Conservation (phyloP, 2,113 vertebrate species). For the Siniperca chuatsi region DNA sequence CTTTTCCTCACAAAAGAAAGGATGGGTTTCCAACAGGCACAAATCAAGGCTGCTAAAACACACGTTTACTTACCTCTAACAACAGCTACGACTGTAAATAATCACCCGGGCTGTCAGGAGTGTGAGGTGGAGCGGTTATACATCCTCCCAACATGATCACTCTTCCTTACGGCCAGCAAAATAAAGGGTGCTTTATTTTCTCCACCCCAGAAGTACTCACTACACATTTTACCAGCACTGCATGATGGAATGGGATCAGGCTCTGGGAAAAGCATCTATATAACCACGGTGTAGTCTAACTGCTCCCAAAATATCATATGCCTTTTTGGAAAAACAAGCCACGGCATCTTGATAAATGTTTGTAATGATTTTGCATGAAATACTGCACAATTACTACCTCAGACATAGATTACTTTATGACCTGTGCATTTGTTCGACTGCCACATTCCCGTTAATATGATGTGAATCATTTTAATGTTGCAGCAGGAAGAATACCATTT, state of each 20-base stretch:
- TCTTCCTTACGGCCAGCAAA: conserved; percentile 75
- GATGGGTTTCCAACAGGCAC: conserved; percentile 82
- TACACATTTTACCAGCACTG: conserved; percentile 49
- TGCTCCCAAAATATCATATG: conserved; percentile 43
- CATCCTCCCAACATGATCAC: conserved; percentile 75
- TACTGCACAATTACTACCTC: conserved; percentile 36
- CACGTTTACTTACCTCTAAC: conserved; percentile 82
- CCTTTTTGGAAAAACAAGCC: conserved; percentile 42
- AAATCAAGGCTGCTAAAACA: conserved; percentile 87
- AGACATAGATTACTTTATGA: conserved; percentile 50
- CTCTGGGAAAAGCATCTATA: conserved; percentile 54
- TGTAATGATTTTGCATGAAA: conserved; percentile 53
- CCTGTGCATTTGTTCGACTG: conserved; percentile 38
- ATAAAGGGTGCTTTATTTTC: conserved; percentile 66
- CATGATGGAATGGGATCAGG: conserved; percentile 40
- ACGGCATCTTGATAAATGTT: conserved; percentile 23
- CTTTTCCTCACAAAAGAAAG: conserved; percentile 82
- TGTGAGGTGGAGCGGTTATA: conserved; percentile 73
- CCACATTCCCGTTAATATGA: conserved; percentile 49
- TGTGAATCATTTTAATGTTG: conserved; percentile 77
- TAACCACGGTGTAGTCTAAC: conserved; percentile 28
- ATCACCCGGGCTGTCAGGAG: conserved; percentile 76
- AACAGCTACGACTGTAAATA: conserved; percentile 83
- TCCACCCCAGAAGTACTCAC: conserved; percentile 41
- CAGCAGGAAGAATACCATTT: conserved; percentile 73